phyloP scores from a whole-genome alignment of 1,140 invertebrate species.

The Monochamus saltuarius region DNA sequence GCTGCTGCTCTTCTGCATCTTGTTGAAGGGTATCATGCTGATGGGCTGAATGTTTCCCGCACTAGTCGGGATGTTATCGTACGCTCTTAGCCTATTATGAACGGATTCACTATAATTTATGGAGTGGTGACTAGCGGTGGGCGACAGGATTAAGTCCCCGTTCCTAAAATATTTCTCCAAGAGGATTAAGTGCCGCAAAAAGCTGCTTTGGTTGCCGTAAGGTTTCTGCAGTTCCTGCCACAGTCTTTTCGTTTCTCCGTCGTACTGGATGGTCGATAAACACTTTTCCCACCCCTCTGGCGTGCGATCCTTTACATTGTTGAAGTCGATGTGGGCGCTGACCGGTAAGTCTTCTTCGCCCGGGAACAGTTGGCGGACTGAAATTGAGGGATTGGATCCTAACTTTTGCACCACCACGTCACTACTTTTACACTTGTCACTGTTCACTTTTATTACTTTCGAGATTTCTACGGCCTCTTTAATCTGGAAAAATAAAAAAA shows the following conservation, averaged over 20 bases:
- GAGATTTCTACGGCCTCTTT: slow-evolving; percentile 44
- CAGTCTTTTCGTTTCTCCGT: slow-evolving; percentile 73
- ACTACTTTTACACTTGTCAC: slow-evolving; percentile 33
- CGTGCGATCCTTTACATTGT: slow-evolving; percentile 63
- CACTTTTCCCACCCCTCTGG: slow-evolving; percentile 82
- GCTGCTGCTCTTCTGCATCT: slow-evolving; percentile 37
- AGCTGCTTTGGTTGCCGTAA: slow-evolving; percentile 82
- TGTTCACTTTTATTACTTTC: slow-evolving; percentile 37
- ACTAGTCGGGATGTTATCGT: slow-evolving; percentile 61
- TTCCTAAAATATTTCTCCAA: slow-evolving; percentile 77
- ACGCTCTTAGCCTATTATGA: slow-evolving; percentile 73
- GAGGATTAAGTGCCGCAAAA: slow-evolving; percentile 75
- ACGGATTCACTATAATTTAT: slow-evolving; percentile 76
- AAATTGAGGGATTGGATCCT: slow-evolving; percentile 73
- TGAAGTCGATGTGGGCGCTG: slow-evolving; percentile 70
- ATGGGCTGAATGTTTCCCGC: slow-evolving; percentile 41
- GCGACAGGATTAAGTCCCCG: slow-evolving; percentile 72
- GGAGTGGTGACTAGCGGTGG: slow-evolving; percentile 71
- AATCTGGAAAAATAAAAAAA: slow-evolving; percentile 20
- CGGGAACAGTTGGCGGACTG: slow-evolving; percentile 73
- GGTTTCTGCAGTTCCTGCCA: slow-evolving; percentile 81
- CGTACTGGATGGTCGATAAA: slow-evolving; percentile 74
- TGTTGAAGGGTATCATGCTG: slow-evolving; percentile 45
- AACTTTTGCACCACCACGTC: slow-evolving; percentile 51
- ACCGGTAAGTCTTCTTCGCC: slow-evolving; percentile 78